Evolutionary conservation across 2,888 invertebrate species (phyloP), one percentile per base, ranked within the genome.

Genomic region (Balanococcus diminutus): DNA sequence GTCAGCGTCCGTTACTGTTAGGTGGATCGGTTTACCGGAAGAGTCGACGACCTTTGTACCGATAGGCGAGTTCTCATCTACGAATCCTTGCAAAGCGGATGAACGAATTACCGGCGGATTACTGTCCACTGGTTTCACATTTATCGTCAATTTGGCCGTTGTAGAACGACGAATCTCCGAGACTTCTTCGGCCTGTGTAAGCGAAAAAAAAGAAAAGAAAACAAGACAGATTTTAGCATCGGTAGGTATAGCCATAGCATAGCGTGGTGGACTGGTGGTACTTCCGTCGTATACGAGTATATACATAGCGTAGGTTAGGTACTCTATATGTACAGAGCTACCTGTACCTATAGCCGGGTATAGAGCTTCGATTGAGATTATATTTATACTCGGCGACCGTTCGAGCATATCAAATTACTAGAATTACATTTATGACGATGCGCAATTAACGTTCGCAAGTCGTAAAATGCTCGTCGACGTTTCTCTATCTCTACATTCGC

Each of bases 111-210:
- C 93, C 0, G 96, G 96, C 0, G 96, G 96, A 90, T 95, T 95
- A 19, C 95, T 94, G 90, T 97, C 96, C 0, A 96, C 95, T 0
- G 96, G 96, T 87, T 96, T 94, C 0, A 97, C 95, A 51, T 94
- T 94, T 86, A 97, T 94, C 2, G 93, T 92, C 84, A 97, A 90
- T 89, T 95, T 96, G 0, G 96, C 96, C 31, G 95, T 95, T 0
- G 96, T 95, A 87, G 94, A 96, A 61, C 96, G 91, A 88, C 93
- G 93, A 0, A 93, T 93, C 90, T 95, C 94, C 1, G 96, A 93
- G 82, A 93, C 92, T 91, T 97, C 96, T 90, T 96, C 95, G 0
- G 96, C 96, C 93, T 95, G 90, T 2, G 36, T 31, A 56, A 82
- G 82, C 86, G 31, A 87, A 85, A 86, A 81, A 86, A 32, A 82